Evolutionary conservation across 2,113 vertebrate species (phyloP), one percentile per base, ranked within the genome.

Genomic region (Triplophysa siluroides): DNA sequence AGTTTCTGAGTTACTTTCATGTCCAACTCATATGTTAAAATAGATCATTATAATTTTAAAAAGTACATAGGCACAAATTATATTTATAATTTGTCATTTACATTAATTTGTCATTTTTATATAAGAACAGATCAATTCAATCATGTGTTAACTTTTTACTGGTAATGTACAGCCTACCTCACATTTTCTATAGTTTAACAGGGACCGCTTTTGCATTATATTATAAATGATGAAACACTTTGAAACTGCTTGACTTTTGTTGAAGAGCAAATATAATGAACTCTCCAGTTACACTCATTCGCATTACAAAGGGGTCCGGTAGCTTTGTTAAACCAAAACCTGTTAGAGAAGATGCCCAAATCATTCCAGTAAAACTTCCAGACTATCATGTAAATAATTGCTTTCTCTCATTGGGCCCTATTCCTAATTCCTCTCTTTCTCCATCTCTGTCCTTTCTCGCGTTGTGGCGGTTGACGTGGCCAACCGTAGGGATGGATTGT

Each of bases 331-430:
- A n/a, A 50, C 7, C n/a, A 10, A 21, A 50, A 56, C 50, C 69
- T 21, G 50, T 56, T 33, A 54, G 24, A 71, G 18, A 24, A 8
- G 67, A 26, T 54, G 24, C 21, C 21, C 19, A n/a, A 23, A 19
- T 68, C 45, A 26, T 78, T 84, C 74, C 60, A 69, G 75, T 81
- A 16, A 45, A 74, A 72, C 68, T 63, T 73, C 69, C 12, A 74
- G 41, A 38, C n/a, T 26, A 47, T 58, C 70, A 72, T 77, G 67
- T n/a, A 21, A 21, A n/a, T 21, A 58, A n/a, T 24, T 54, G 62
- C 63, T 67, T 80, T 76, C 54, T 64, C 21, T 76, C 63, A 26
- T 83, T 24, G 23, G 66, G 4, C 75, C 58, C 78, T 78, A 79
- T 64, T 80, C 26, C 45, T 45, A 21, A 73, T 86, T 63, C 43